Evolutionary conservation across 2,113 vertebrate genomes (phyloP).

Genomic region (chimpanzee (Pan troglodytes)): NHGRI_mPanTro3-v2.1_pri NC_072402.2:153609501-153610000

Average conservation of each 20-base stretch:
- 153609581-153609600: neutral
- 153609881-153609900: neutral
- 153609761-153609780: neutral
- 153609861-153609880: neutral
- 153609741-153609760: neutral
- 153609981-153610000: neutral
- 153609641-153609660: neutral
- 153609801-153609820: neutral
- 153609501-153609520: neutral
- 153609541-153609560: neutral
- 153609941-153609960: neutral
- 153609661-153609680: neutral
- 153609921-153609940: neutral
- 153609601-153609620: neutral
- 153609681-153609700: neutral
- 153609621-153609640: neutral
- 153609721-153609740: neutral
- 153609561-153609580: neutral
- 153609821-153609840: slow-evolving; percentile 16
- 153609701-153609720: neutral
- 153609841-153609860: neutral
- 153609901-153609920: neutral
- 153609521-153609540: neutral
- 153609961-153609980: neutral
- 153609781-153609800: neutral